These are phyloP conservation scores for Huso huso DNA, from an alignment of 2,797 vertebrate genomes.

Conservation along the genomic window DNA sequence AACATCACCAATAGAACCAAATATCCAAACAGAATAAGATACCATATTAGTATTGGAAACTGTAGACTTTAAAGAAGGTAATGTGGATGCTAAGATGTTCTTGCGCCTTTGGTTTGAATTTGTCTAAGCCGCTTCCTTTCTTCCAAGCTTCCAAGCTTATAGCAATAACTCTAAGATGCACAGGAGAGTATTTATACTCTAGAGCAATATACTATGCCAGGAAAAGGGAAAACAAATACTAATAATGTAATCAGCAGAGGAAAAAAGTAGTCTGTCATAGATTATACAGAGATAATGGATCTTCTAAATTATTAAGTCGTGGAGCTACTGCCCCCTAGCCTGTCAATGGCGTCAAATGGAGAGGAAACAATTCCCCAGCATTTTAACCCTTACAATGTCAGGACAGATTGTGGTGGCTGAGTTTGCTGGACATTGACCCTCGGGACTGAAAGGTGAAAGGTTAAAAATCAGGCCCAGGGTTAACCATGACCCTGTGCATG, in stretches of 20 bases:
- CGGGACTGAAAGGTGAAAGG: no score
- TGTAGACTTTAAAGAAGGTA: no score
- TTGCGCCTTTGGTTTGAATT: no score
- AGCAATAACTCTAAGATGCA: not conserved
- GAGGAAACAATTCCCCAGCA: constrained; percentile 9
- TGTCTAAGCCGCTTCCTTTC: constrained; percentile 14
- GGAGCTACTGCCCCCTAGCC: constrained; percentile 18
- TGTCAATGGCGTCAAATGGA: constrained; percentile 20
- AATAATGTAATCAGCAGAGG: constrained; percentile 20
- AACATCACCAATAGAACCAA: no score
- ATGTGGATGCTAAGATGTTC: no score
- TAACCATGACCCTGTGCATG: no score
- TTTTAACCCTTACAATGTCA: constrained; percentile 33
- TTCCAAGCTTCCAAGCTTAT: constrained; percentile 6
- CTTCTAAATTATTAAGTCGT: constrained; percentile 24
- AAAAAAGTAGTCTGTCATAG: constrained; percentile 25
- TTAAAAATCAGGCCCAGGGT: no score
- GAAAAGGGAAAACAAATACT: constrained; percentile 13
- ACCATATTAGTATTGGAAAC: no score
- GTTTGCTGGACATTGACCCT: no score
- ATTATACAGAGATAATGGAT: constrained; percentile 28
- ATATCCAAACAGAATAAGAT: no score
- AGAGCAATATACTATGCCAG: constrained; percentile 11
- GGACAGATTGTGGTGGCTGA: constrained; percentile 22
- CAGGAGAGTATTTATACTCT: constrained; percentile 3